These are phyloP conservation scores for Aptenodytes forsteri DNA, from an alignment of 2,113 vertebrate species.

Conservation along the genomic window DNA sequence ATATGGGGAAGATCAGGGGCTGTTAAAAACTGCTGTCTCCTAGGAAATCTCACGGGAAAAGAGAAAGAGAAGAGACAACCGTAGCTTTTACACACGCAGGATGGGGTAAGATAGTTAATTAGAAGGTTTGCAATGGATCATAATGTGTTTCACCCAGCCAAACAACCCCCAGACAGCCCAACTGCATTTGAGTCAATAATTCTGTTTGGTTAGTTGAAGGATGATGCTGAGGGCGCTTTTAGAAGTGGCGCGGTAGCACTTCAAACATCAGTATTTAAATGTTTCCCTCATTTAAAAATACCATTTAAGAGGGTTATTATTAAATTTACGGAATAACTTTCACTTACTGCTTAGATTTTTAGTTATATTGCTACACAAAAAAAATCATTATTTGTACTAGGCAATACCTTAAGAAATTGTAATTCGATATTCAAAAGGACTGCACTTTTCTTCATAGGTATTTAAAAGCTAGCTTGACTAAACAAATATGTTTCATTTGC, in stretches of 20 bases:
- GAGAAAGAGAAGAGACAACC: not conserved
- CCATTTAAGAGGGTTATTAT: not conserved
- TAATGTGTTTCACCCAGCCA: rapidly evolving
- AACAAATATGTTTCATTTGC: not conserved
- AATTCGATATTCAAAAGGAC: not conserved
- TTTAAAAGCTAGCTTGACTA: not conserved
- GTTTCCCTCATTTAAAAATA: not conserved
- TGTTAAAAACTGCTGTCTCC: too few relatives aligned
- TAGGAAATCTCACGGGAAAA: not conserved
- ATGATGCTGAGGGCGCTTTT: not conserved
- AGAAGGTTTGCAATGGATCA: not conserved
- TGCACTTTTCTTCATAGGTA: not conserved
- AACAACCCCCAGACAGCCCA: too few relatives aligned
- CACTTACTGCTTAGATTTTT: not conserved
- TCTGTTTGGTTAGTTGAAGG: not conserved
- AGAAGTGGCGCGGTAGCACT: not conserved
- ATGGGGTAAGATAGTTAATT: not conserved
- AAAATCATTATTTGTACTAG: not conserved
- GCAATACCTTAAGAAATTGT: not conserved
- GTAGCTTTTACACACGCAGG: too few relatives aligned
- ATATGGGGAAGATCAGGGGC: too few relatives aligned
- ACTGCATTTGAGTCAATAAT: not conserved
- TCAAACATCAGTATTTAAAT: not conserved
- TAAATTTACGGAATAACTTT: not conserved
- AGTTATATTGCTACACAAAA: not conserved